A percentile compares a stretch with the other conserved stretches of the same genome.
phyloP scores from a whole-genome alignment of 2,113 vertebrate genomes.

The Austrofundulus limnaeus region DNA sequence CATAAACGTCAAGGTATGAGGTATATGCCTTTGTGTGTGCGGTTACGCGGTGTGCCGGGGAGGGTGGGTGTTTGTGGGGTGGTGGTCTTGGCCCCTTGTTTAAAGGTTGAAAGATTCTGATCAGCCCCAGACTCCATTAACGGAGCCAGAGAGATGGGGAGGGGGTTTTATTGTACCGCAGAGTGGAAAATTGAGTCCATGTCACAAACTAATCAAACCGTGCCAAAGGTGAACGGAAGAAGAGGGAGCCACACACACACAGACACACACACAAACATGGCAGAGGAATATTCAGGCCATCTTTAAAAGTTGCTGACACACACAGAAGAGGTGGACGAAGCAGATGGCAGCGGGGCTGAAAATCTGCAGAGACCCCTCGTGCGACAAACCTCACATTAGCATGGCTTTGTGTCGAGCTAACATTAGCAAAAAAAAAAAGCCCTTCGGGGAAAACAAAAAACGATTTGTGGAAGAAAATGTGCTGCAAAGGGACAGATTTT shows the following conservation, averaged over 20 bases:
- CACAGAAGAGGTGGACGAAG: slow-evolving; percentile 46
- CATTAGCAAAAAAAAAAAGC: slow-evolving; percentile 26
- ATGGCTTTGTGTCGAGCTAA: slow-evolving; percentile 43
- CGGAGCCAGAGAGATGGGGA: slow-evolving; percentile 38
- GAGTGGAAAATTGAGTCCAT: slow-evolving; percentile 78
- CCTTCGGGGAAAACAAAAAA: slow-evolving; percentile 35
- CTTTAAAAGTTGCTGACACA: slow-evolving; percentile 56
- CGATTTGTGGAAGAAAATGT: slow-evolving; percentile 26
- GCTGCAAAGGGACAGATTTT: slow-evolving; percentile 35
- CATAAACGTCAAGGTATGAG: slow-evolving; percentile 40
- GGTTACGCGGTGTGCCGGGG: slow-evolving; percentile 5
- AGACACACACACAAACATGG: slow-evolving; percentile 15
- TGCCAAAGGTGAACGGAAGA: slow-evolving; percentile 55
- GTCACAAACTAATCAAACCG: slow-evolving; percentile 78
- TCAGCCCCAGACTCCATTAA: slow-evolving; percentile 62
- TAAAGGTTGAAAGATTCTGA: slow-evolving; percentile 64
- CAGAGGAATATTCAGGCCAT: slow-evolving; percentile 49
- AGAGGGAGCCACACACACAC: slow-evolving; percentile 20
- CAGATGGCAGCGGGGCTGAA: slow-evolving; percentile 57
- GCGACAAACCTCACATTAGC: slow-evolving; percentile 31
- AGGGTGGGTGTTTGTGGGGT: slow-evolving; percentile 8
- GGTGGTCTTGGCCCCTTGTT: slow-evolving; percentile 56
- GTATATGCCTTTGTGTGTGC: slow-evolving; percentile 19
- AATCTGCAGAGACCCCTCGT: slow-evolving; percentile 33
- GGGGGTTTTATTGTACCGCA: slow-evolving; percentile 67